These are phyloP conservation scores for Pseudanteris insignis DNA, from an alignment of 2,888 invertebrate genomes.

Conservation along the genomic window DNA sequence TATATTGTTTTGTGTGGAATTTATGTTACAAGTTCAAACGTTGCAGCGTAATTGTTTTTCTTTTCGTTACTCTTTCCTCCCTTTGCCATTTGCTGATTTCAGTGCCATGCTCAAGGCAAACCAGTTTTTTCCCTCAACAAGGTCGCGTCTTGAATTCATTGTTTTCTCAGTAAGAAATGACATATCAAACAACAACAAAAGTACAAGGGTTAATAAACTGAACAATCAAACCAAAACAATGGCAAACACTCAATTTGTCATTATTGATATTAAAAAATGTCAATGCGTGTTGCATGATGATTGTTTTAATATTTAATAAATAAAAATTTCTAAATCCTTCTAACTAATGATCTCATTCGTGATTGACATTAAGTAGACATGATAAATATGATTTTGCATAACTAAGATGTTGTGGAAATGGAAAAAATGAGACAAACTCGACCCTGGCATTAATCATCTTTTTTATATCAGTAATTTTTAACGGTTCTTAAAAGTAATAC, in stretches of 20 bases:
- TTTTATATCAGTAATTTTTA: constrained; percentile 14
- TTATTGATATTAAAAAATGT: too few species aligned
- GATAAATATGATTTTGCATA: too few species aligned
- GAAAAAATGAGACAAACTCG: not conserved
- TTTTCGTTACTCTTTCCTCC: constrained; percentile 37
- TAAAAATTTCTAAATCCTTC: too few species aligned
- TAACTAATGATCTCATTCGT: too few species aligned
- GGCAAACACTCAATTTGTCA: too few species aligned
- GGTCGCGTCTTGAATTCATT: constrained; percentile 32
- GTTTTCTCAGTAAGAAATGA: constrained; percentile 37
- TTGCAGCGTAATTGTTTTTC: constrained; percentile 20
- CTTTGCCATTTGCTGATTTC: constrained; percentile 44
- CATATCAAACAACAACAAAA: constrained; percentile 34
- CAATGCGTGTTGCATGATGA: too few species aligned
- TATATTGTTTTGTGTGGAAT: constrained; percentile 27
- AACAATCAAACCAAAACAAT: constrained; percentile 9
- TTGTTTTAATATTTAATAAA: too few species aligned
- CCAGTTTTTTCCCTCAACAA: constrained; percentile 34
- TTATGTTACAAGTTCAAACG: constrained; percentile 42
- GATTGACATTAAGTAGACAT: too few species aligned
- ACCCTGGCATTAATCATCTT: constrained; percentile 2
- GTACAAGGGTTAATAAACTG: constrained; percentile 41
- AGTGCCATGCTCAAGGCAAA: constrained; percentile 44
- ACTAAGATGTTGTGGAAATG: too few species aligned
- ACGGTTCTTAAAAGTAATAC: constrained; percentile 24